These are phyloP conservation scores for Ganaspis brasiliensis DNA, from an alignment of 2,888 invertebrate species.

Conservation along the genomic window DNA sequence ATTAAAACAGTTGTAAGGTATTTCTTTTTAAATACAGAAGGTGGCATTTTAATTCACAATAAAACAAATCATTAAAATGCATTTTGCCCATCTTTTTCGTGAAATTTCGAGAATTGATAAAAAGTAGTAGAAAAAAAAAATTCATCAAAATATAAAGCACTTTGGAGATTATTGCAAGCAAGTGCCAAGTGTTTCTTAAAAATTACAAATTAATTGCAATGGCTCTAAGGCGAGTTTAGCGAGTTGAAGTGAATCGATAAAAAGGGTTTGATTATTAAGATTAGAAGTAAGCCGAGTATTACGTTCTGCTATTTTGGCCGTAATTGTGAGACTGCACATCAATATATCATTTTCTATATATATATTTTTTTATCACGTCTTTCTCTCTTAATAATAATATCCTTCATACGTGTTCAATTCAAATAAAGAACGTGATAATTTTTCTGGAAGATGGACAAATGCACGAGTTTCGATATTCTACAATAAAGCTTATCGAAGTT, in stretches of 20 bases:
- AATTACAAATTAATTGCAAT: conserved; percentile 4
- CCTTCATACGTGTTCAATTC: not conserved
- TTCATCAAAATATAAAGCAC: conserved; percentile 25
- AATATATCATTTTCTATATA: conserved; percentile 14
- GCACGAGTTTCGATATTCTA: conserved; percentile 20
- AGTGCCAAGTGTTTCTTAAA: conserved; percentile 28
- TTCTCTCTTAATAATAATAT: conserved; percentile 23
- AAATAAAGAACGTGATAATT: conserved; percentile 15
- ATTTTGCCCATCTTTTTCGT: conserved; percentile 26
- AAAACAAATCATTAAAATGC: conserved; percentile 29
- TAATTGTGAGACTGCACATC: conserved; percentile 37
- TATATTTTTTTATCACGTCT: conserved; percentile 18
- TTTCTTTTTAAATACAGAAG: conserved; percentile 38
- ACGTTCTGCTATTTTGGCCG: not conserved
- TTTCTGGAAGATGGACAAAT: conserved; percentile 10
- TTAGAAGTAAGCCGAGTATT: conserved; percentile 22
- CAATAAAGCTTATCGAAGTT: conserved; percentile 29
- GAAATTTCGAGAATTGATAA: not conserved
- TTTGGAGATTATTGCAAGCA: conserved; percentile 36
- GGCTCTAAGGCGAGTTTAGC: conserved; percentile 36
- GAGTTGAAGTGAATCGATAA: conserved; percentile 33
- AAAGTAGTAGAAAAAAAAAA: not conserved
- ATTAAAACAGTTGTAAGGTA: conserved; percentile 36
- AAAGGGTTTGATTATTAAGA: conserved; percentile 32
- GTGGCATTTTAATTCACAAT: conserved; percentile 15